Evolutionary conservation across 2,888 invertebrate genomes (phyloP), one percentile per base, ranked within the genome.

Genomic region (Lasius fuliginosus): DNA sequence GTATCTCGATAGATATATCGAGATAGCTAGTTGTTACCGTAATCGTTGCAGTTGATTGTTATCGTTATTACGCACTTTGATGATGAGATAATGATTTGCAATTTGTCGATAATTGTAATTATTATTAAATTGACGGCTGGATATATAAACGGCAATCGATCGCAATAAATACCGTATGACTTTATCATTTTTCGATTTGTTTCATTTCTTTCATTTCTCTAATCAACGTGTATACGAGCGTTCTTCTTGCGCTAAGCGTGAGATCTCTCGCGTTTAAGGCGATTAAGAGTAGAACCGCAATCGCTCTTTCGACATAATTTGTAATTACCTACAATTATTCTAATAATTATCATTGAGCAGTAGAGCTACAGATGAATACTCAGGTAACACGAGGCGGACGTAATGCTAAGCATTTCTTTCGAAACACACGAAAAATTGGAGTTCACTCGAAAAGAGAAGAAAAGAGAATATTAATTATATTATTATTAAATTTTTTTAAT

Each of bases 261-360:
- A 36, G 60, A 71, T 81, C 27, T 60, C 12, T 71, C 53, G 60
- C 69, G 18, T 49, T 79, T 60, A 60, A 79, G 9, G 23, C 69
- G 69, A 71, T 56, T 8, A n/a, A 18, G n/a, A 42, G 27, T 62
- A 18, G 71, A 81, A 18, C 60, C 71, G n/a, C 60, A 62, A 71
- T 81, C 36, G 11, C 36, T 36, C 36, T 36, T 27, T 46, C 18
- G 27, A 71, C 36, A 46, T 69, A 69, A 79, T 79, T 58, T n/a
- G 27, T 42, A 42, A 60, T 69, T 62, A 81, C 36, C 12, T 81
- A 69, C 18, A 69, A 69, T 69, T 71, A 62, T 12, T n/a, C 49
- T 81, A 49, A 58, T 69, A 36, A 81, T 71, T 81, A 49, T 36
- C 71, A 65, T 81, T 81, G 79, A 81, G 71, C 71, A 79, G 42